Base-by-base conservation (phyloP, 1,140 invertebrate genomes). In the Aphidius gifuensis region DNA sequence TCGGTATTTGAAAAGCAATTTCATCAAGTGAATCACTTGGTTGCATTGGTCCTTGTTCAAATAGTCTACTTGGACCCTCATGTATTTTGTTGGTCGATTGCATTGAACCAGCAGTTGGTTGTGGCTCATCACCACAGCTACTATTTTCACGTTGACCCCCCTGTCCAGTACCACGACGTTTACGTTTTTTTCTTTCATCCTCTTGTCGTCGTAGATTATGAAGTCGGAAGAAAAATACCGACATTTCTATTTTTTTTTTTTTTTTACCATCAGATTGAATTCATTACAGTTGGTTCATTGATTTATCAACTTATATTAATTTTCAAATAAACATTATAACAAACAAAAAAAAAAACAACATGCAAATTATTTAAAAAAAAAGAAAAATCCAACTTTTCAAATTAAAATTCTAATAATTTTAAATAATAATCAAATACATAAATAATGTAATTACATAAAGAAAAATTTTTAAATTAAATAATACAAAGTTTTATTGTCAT, bases 221-320 rank as follows among this genome's bases (percentile, higher is more conserved):
- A 76, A 93, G 86, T 60, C 92, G 92, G 83, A 94, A 94, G 88
- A 95, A 94, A 86, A 94, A 96, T 85, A 94, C 87, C 85, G 92
- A 94, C 92, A 95, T 93, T 58, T 83, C 84, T 87, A 71, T 71
- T 71, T 44, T 44, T 44, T 39, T 39, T 40, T 32, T 32, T 32
- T 32, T 53, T 53, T 39, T 23, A 40, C 38, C 38, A n/a, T 49
- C 11, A 49, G 21, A 49, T n/a, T n/a, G 21, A 49, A 6, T 7
- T 16, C 0, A 49, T 49, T 16, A 16, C 16, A 16, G 16, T 16
- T 16, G 16, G 16, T 16, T 16, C 16, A 16, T 16, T 16, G 16
- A 16, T 16, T 16, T 16, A 16, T 16, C 16, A 16, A 16, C 16
- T 16, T 16, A 16, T 16, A 16, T 16, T 16, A 16, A 16, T 16